Evolutionary conservation across 2,797 vertebrate genomes (phyloP).

Genomic region (Lycodopsis pacificus): DNA sequence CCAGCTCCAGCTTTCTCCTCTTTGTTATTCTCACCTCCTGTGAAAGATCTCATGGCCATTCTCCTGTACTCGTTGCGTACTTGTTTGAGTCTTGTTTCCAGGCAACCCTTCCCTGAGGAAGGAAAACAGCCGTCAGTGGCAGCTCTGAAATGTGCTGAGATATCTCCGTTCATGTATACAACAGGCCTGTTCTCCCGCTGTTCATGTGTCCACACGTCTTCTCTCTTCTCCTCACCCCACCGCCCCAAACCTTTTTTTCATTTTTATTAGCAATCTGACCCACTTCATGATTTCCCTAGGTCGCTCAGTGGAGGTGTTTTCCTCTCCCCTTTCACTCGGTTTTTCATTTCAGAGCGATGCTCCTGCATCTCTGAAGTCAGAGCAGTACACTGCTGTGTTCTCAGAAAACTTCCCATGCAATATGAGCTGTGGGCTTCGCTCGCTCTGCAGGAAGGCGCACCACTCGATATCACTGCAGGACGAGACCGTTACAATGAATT

Average conservation of each 20-base stretch:
- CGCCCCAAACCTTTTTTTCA: not conserved
- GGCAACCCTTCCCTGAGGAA: constrained; percentile 36
- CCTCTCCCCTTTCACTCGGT: not conserved
- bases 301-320: not conserved
- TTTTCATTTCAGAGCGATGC: constrained; percentile 16
- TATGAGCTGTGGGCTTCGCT: constrained; percentile 22
- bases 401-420: constrained; percentile 40
- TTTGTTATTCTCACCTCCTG: constrained; percentile 17
- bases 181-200: not conserved
- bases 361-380: constrained; percentile 5
- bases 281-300: constrained; percentile 18
- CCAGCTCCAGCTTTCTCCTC: not conserved
- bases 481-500: constrained; percentile 10
- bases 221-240: not conserved
- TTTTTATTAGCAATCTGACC: constrained; percentile 10
- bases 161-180: constrained; percentile 40
- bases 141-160: constrained; percentile 20
- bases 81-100: constrained; percentile 42
- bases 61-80: not conserved
- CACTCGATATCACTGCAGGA: constrained; percentile 49
- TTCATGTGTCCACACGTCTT: not conserved
- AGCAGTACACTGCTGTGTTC: constrained; percentile 41
- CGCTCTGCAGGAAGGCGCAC: constrained; percentile 35
- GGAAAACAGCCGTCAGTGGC: constrained; percentile 15
- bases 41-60: not conserved